These are phyloP conservation scores for Morone chrysops DNA, from an alignment of 2,113 vertebrate genomes.

Conservation along the genomic window DNA sequence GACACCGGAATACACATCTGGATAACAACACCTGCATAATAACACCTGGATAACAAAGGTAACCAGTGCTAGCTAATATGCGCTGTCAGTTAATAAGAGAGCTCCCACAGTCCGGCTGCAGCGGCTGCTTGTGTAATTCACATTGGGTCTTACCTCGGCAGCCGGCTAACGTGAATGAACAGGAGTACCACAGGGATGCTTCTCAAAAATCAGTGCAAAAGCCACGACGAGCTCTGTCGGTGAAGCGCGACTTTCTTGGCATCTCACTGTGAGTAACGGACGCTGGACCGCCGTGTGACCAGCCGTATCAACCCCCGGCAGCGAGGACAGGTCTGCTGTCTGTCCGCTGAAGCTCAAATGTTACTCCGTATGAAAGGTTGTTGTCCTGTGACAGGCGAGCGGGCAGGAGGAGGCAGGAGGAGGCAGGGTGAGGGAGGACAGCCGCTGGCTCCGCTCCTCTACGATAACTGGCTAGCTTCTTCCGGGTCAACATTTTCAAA, in stretches of 20 bases:
- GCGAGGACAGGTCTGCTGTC: background rate
- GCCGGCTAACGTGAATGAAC: slow-evolving; percentile 42
- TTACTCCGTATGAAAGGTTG: background rate
- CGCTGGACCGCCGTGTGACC: background rate
- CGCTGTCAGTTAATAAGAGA: background rate
- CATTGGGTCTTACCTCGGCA: slow-evolving; percentile 63
- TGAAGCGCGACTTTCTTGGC: slow-evolving; percentile 37
- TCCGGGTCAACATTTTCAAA: slow-evolving; percentile 71
- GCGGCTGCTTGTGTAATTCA: slow-evolving; percentile 2
- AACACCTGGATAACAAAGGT: background rate
- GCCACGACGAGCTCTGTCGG: slow-evolving; percentile 38
- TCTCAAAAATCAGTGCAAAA: slow-evolving; percentile 40
- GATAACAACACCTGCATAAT: background rate
- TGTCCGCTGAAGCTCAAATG: background rate
- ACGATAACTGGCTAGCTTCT: slow-evolving; percentile 58
- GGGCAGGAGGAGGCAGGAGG: slow-evolving; percentile 23
- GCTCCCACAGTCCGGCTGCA: background rate
- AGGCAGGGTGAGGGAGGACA: slow-evolving; percentile 25
- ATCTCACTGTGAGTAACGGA: slow-evolving; percentile 28
- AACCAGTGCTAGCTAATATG: background rate
- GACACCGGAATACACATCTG: background rate
- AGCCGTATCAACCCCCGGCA: background rate
- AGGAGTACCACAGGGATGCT: slow-evolving; percentile 26
- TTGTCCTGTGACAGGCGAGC: slow-evolving; percentile 44
- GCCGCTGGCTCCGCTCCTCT: slow-evolving; percentile 31